Conservation (phyloP, 2,888 invertebrate genomes). For the Ochropleura leucogaster region DNA sequence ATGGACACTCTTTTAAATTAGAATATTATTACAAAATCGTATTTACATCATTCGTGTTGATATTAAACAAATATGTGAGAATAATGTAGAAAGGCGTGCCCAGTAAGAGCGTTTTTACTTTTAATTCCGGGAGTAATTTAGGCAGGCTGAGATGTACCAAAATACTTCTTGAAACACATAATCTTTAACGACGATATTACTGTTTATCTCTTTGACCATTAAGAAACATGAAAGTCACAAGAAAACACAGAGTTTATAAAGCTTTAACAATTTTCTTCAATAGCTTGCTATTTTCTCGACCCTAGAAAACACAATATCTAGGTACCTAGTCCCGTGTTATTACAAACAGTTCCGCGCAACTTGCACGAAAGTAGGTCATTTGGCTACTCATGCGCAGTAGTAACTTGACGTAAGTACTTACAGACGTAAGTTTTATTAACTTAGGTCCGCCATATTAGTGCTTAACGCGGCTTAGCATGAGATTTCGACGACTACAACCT, state of each 20-base stretch:
- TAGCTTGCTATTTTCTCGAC: not conserved
- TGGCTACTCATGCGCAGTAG: conserved; percentile 46
- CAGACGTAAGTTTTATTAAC: conserved; percentile 38
- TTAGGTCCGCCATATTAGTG: conserved; percentile 17
- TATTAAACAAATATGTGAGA: too few species aligned
- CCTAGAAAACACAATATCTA: conserved; percentile 12
- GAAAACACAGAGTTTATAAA: not conserved
- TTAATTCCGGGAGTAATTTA: not conserved
- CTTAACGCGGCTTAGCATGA: not conserved
- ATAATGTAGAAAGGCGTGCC: too few species aligned
- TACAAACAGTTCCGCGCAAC: conserved; percentile 44
- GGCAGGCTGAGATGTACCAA: not conserved
- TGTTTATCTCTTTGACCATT: not conserved
- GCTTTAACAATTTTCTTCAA: not conserved
- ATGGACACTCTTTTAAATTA: too few species aligned
- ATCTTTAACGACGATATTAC: not conserved
- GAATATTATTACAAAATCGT: too few species aligned
- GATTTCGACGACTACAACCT: not conserved
- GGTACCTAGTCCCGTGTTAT: conserved; percentile 16
- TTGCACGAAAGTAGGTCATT: conserved; percentile 49
- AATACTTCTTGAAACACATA: not conserved
- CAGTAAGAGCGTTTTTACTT: too few species aligned
- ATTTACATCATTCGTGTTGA: too few species aligned
- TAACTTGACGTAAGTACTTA: conserved; percentile 38
- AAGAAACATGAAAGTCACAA: not conserved